Evolutionary conservation across 1,140 invertebrate species (phyloP), one percentile per base, ranked within the genome.

Genomic region (Charaxes varanes): DNA sequence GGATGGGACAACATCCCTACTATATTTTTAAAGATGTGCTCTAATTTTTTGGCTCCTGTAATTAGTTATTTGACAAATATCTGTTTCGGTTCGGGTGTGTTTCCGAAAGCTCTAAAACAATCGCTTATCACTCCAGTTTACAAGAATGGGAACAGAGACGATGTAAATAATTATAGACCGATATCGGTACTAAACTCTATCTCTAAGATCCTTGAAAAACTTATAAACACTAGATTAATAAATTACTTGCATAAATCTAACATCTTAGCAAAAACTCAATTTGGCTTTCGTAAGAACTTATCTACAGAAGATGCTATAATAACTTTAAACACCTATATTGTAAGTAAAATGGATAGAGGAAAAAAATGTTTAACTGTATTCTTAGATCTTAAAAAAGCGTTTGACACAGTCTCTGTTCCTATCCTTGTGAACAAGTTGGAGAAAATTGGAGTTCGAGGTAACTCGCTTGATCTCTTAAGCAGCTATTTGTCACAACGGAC

Each of bases 1-100:
- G 42, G 42, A 0, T 31, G 14, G 23, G 42, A 45, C 12, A 17
- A 12, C 7, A 37, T 22, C 16, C 16, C 35, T 2, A 36, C 36
- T 4, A 32, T 15, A 32, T 48, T 41, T 17, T 15, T 54, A 14
- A 54, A 49, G 6, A 22, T 13, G 12, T 11, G n/a, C 19, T 37
- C 24, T 7, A 7, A 23, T 18, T 18, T 17, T 26, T 2, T 45
- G 7, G 3, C 13, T 10, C 34, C 42, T 12, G 10, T 32, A 7
- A 37, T 38, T 26, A 31, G n/a, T 8, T 15, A 45, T n/a, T 16
- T 38, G 6, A 6, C 22, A 10, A 32, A 37, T 17, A n/a, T 7
- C n/a, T n/a, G n/a, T n/a, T n/a, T 12, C 23, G 11, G 31, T 17
- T 30, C 14, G n/a, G 17, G 23, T 28, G 23, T 16, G 16, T 36